Percentiles rank a stretch among this genome's conserved stretches.
Conservation (phyloP, 2,888 invertebrate genomes). For the Busseola fusca region DNA sequence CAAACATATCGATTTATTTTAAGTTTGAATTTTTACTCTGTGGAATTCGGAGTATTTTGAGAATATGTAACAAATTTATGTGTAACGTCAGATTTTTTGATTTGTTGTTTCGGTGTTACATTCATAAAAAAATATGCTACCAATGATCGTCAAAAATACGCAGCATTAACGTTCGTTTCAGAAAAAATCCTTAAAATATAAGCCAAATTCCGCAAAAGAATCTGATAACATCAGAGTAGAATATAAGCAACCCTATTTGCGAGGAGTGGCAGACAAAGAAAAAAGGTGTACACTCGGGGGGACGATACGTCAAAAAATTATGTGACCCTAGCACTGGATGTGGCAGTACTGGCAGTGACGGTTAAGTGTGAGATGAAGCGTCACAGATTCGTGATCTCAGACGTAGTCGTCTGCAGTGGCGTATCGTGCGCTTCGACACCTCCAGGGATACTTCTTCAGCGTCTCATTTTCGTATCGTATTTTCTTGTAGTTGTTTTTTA, state of each 20-base stretch:
- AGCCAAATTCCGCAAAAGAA: constrained; percentile 28
- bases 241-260: constrained; percentile 75
- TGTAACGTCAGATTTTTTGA: not conserved
- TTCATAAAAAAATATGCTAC: not conserved
- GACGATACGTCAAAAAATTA: constrained; percentile 81
- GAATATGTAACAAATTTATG: not conserved
- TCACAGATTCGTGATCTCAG: constrained; percentile 43
- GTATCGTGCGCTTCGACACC: constrained; percentile 35
- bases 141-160: not conserved
- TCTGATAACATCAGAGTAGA: constrained; percentile 50
- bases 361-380: constrained; percentile 34
- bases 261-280: constrained; percentile 75
- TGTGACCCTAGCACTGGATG: constrained; percentile 68
- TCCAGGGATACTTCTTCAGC: constrained; percentile 19
- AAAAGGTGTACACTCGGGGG: constrained; percentile 76
- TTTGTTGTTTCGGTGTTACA: not conserved
- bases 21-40: constrained; percentile 34
- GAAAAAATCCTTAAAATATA: constrained; percentile 1
- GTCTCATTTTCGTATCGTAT: constrained; percentile 18
- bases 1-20: constrained; percentile 57
- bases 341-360: constrained; percentile 39
- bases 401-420: constrained; percentile 52
- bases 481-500: constrained; percentile 17
- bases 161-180: not conserved
- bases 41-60: not conserved